These are phyloP conservation scores for Parnassius smintheus DNA, from an alignment of 2,888 invertebrate genomes.

Conservation along the genomic window DNA sequence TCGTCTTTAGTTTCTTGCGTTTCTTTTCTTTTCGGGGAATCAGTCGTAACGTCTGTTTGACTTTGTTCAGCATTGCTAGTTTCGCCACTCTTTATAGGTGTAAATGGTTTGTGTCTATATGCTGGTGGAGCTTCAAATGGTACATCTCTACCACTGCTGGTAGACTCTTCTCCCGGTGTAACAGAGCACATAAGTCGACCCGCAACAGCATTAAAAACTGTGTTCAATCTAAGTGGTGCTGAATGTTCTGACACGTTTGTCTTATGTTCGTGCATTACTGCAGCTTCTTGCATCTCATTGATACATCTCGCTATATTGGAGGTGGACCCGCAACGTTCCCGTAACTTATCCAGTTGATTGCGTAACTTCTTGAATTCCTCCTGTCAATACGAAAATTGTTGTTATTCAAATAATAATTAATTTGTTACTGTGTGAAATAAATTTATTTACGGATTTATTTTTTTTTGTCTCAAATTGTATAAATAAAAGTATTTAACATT, in stretches of 20 bases:
- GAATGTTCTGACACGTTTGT: slow-evolving; percentile 74
- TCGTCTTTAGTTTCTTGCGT: slow-evolving; percentile 59
- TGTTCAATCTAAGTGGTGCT: slow-evolving; percentile 74
- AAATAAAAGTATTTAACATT: too few relatives aligned
- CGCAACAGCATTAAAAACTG: slow-evolving; percentile 76
- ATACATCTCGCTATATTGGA: slow-evolving; percentile 87
- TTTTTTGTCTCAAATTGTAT: too few relatives aligned
- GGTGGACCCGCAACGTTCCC: slow-evolving; percentile 89
- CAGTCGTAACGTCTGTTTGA: slow-evolving; percentile 69
- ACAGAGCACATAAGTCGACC: slow-evolving; percentile 77
- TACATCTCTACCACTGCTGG: slow-evolving; percentile 72
- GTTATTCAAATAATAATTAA: too few relatives aligned
- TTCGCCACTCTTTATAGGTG: slow-evolving; percentile 67
- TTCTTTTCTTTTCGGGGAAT: slow-evolving; percentile 61
- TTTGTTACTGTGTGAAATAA: too few relatives aligned
- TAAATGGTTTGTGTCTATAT: slow-evolving; percentile 66
- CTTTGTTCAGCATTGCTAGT: slow-evolving; percentile 66
- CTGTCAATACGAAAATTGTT: slow-evolving; percentile 54
- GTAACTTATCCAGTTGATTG: slow-evolving; percentile 89
- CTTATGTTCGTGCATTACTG: slow-evolving; percentile 79
- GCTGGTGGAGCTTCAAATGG: slow-evolving; percentile 73
- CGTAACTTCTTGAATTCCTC: slow-evolving; percentile 91
- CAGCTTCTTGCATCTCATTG: slow-evolving; percentile 91
- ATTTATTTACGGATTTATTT: too few relatives aligned
- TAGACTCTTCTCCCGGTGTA: slow-evolving; percentile 74